phyloP scores from a whole-genome alignment of 2,888 invertebrate genomes.

The Troides oblongomaculatus region DNA sequence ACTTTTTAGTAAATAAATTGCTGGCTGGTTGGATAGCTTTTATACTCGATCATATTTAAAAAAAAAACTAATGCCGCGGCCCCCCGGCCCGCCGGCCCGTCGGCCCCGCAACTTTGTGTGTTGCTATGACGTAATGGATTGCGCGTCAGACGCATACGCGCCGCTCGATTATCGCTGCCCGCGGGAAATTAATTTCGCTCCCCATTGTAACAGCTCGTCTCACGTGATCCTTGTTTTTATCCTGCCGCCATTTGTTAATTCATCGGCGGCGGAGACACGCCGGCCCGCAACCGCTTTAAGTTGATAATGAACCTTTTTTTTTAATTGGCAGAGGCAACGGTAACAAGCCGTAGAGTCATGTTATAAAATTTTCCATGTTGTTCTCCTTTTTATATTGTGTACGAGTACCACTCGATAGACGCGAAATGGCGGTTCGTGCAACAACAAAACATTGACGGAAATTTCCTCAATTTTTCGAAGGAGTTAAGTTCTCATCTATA shows the following conservation, averaged over 20 bases:
- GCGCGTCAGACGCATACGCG: conserved; percentile 50
- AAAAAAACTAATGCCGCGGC: background rate
- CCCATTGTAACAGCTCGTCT: conserved; percentile 8
- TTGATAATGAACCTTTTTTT: conserved; percentile 6
- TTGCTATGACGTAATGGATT: conserved; percentile 52
- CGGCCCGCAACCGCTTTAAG: conserved; percentile 9
- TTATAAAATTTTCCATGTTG: background rate
- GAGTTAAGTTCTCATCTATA: too few species aligned
- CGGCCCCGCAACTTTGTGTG: conserved; percentile 27
- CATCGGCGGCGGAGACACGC: conserved; percentile 8
- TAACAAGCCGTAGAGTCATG: background rate
- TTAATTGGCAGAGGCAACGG: background rate
- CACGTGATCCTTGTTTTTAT: conserved; percentile 21
- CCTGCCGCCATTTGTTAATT: conserved; percentile 20
- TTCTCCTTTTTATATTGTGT: background rate
- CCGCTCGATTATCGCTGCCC: conserved; percentile 36
- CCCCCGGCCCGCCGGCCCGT: background rate
- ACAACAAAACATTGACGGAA: background rate
- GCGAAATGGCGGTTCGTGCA: background rate
- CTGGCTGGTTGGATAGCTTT: background rate
- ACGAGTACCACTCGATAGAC: background rate
- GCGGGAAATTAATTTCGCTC: conserved; percentile 49
- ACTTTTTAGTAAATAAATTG: background rate
- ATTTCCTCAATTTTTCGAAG: background rate
- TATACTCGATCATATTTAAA: background rate